Evolutionary conservation across 1,140 invertebrate genomes (phyloP), one percentile per base, ranked within the genome.

Genomic region (Lepidurus packardi): DNA sequence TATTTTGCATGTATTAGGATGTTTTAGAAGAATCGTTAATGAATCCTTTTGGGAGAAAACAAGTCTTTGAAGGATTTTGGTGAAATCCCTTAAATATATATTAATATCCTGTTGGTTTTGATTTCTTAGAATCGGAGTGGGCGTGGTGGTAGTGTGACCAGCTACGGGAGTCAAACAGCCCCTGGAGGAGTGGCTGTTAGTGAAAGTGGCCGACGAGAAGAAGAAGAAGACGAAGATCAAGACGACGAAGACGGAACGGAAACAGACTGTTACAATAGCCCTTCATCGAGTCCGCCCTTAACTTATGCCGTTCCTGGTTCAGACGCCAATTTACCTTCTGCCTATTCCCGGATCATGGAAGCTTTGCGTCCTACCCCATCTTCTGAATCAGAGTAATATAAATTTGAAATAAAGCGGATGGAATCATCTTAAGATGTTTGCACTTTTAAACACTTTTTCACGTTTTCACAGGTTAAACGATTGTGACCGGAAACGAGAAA

Each of bases 401-500:
- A 65, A 65, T 1, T n/a, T n/a, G 21, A 4, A 65, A 47, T 7
- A 47, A 65, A 1, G 0, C 16, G 6, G 9, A 65, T 13, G 21
- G 21, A n/a, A 7, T 16, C 1, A 25, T 4, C 34, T 34, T 34
- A 3, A 34, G 34, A 34, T 34, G 3, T 34, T 4, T 34, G 2
- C 34, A 34, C 3, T 34, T 4, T 34, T 65, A 16, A 65, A 65
- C 8, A 1, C 16, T n/a, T n/a, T 65, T 21, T 65, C 53, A n/a
- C 53, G 6, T 21, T 21, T 21, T 4, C 21, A 9, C 16, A 65
- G 53, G n/a, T 16, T 65, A 21, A 65, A 21, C 53, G 78, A 78
- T 21, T 74, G 41, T n/a, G 80, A 80, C 73, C 80, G 79, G 74
- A 80, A 74, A 73, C 75, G 80, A 16, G 80, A 80, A 74, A 78